A percentile compares a stretch with the other conserved stretches of the same genome.
Evolutionary conservation across 1,140 invertebrate species (phyloP).

Genomic region (Caenorhabditis briggsae): DNA sequence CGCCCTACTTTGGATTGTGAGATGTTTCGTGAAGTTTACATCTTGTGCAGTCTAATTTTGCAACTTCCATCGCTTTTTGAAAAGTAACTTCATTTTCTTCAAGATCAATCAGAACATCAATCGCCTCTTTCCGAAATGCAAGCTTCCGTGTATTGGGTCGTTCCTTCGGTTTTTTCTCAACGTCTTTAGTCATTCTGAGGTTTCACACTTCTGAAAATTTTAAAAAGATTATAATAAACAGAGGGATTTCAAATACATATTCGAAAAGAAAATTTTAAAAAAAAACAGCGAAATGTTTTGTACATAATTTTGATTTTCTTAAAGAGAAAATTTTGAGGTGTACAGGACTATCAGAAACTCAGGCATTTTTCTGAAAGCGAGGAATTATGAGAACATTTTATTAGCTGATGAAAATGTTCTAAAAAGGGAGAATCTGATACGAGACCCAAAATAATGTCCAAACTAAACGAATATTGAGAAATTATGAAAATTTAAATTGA

Average conservation of each 20-base stretch:
- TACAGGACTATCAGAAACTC: no score
- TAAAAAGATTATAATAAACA: neutral
- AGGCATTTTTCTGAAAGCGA: no score
- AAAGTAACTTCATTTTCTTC: constrained; percentile 24
- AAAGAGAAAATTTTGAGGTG: no score
- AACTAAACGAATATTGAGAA: no score
- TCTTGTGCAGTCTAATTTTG: neutral
- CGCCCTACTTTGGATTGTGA: constrained; percentile 14
- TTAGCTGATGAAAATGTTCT: no score
- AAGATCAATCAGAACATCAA: neutral
- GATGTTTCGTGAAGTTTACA: neutral
- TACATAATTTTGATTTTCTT: no score
- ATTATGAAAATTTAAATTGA: neutral
- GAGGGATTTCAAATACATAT: no score
- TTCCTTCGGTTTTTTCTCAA: constrained; percentile 14
- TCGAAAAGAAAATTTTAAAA: no score
- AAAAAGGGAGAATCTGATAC: no score
- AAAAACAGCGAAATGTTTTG: no score
- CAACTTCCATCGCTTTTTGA: constrained; percentile 54
- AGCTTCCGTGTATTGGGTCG: constrained; percentile 2
- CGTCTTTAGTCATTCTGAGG: constrained; percentile 9
- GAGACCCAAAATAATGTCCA: no score
- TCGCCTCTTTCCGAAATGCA: constrained; percentile 19
- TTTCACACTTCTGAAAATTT: neutral
- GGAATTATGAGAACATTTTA: no score